Evolutionary conservation across 2,113 vertebrate genomes (phyloP).

Genomic region (Typhlomys cinereus): DNA sequence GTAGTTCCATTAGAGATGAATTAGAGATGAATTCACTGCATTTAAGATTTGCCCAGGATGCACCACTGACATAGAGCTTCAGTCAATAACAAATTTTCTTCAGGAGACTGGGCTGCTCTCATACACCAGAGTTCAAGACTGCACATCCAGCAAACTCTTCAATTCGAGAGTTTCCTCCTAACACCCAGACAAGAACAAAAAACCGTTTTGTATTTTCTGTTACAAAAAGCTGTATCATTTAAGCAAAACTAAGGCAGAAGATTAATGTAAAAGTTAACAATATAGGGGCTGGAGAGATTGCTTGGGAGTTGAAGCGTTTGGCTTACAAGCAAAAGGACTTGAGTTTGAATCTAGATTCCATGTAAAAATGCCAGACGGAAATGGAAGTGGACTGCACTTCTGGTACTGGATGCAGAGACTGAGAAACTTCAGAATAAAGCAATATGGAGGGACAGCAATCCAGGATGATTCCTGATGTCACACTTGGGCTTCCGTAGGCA

Average conservation of each 20-base stretch:
- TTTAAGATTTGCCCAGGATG: background rate
- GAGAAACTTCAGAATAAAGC: too few species aligned
- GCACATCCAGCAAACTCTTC: background rate
- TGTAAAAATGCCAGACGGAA: too few species aligned
- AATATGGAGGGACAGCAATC: too few species aligned
- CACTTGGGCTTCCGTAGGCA: too few species aligned
- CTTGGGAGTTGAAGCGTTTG: too few species aligned
- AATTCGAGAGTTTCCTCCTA: background rate
- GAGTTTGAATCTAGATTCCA: too few species aligned
- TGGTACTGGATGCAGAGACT: too few species aligned
- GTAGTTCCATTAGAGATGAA: background rate
- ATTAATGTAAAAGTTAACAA: background rate
- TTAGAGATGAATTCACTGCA: background rate
- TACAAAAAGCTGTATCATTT: background rate
- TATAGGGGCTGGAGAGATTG: too few species aligned
- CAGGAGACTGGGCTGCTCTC: background rate
- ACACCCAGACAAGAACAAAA: background rate
- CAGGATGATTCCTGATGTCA: too few species aligned
- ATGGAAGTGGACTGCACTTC: too few species aligned
- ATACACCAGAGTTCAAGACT: background rate
- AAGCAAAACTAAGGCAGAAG: background rate
- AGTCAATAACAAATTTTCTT: background rate
- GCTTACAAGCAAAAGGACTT: too few species aligned
- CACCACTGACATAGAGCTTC: background rate
- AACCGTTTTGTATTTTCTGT: background rate